Evolutionary conservation across 2,113 vertebrate species (phyloP).

Genomic region (Agapornis roseicollis): DNA sequence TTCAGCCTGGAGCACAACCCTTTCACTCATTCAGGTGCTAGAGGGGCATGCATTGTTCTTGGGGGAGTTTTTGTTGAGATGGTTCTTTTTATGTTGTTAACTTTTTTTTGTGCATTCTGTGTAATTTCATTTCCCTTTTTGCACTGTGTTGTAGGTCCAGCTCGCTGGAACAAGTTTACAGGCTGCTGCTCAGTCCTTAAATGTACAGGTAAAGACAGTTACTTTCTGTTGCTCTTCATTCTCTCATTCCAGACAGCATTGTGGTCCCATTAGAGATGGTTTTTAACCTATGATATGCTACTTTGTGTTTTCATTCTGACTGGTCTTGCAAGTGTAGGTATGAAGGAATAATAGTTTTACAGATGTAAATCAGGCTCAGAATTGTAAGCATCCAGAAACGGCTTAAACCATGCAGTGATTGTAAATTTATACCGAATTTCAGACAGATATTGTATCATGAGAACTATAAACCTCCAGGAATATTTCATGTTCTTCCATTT

Average conservation of each 20-base stretch:
- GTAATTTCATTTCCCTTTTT: conserved; percentile 52
- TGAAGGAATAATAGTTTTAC: neutral
- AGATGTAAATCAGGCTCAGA: neutral
- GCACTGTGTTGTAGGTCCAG: conserved; percentile 77
- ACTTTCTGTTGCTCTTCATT: neutral
- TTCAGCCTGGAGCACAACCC: neutral
- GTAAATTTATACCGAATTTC: neutral
- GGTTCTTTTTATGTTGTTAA: neutral
- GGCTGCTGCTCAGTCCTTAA: conserved; percentile 84
- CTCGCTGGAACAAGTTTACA: conserved; percentile 85
- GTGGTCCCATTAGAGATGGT: neutral
- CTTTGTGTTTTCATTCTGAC: neutral
- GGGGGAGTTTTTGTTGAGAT: neutral
- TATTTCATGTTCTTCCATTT: neutral
- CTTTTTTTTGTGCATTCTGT: conserved; percentile 2
- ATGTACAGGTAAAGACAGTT: conserved; percentile 77
- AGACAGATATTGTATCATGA: neutral
- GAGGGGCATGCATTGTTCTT: neutral
- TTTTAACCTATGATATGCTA: neutral
- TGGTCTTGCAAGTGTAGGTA: neutral
- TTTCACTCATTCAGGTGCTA: neutral
- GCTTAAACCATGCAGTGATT: neutral
- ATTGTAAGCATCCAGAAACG: neutral
- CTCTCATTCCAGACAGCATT: neutral
- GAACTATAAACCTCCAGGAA: neutral